phyloP scores from a whole-genome alignment of 2,888 invertebrate species.

The Sepiola atlantica region DNA sequence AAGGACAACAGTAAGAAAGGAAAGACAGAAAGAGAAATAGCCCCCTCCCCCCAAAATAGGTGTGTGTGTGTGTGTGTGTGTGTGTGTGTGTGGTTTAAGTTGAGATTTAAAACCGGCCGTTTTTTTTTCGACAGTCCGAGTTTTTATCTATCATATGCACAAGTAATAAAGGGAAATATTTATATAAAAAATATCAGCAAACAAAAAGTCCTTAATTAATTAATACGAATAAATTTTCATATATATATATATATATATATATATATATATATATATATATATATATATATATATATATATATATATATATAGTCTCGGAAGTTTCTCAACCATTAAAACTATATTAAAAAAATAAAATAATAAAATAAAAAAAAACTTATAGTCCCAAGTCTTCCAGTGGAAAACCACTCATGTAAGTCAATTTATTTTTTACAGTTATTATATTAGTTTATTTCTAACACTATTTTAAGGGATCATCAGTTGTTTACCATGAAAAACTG shows the following conservation, averaged over 20 bases:
- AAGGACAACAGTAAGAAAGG: not conserved
- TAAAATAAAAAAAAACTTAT: no score
- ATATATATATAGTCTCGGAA: no score
- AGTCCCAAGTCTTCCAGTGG: no score
- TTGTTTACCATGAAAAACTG: no score
- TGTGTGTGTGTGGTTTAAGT: not conserved
- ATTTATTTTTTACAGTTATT: no score
- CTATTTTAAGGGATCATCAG: no score
- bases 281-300: not conserved
- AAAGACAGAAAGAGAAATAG: not conserved
- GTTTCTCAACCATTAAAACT: no score
- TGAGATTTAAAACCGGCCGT: not conserved
- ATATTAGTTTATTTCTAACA: no score
- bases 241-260: constrained; percentile 15
- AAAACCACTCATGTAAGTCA: no score
- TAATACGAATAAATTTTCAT: not conserved
- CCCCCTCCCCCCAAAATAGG: not conserved
- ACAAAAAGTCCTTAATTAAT: no score
- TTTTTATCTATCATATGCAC: not conserved
- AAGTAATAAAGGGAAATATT: not conserved
- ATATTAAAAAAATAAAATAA: no score
- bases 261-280: not conserved
- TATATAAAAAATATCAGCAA: not conserved
- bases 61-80: not conserved
- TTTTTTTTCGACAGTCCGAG: not conserved